Base-by-base conservation (phyloP, 2,113 vertebrate genomes). In the Leiothrix lutea region DNA sequence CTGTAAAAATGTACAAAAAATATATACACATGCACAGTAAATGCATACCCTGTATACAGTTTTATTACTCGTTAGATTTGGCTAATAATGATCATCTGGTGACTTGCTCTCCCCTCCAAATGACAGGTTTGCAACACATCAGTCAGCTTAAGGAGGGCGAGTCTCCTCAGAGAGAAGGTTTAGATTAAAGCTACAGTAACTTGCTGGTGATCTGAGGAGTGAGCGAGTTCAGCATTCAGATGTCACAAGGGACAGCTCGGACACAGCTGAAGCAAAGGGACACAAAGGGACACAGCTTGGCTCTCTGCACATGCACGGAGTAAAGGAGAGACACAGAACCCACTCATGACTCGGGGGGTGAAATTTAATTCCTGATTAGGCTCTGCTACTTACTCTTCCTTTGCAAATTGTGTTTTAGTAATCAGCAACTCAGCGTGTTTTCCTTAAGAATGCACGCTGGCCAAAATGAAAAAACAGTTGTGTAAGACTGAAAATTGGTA, bases 1-100 rank as follows among this genome's bases (percentile, higher is more conserved):
- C 66, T 47, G 85, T 98, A 97, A 96, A 98, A 98, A 97, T 25
- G 73, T 97, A 98, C 97, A 98, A 98, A 97, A 97, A 96, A 98
- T 92, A 95, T 96, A 94, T 96, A 88, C 62, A 95, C 91, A 56
- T 94, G 85, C 60, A 90, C 62, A 92, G 83, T 81, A 96, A 89
- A 95, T 36, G 86, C n/a, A 67, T 93, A 97, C 97, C 97, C 98
- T 97, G 97, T 95, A 83, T 89, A 88, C 56, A 92, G 84, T 12
- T 64, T 88, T 65, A 75, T 95, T 92, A 86, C 91, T 90, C 4
- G 0, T 72, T 53, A 92, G 73, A 81, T 92, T 92, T 57, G 95
- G 91, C 96, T 88, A 31, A 26, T 33, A 45, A 80, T 13, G 53
- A 75, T 53, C 57, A 48, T 50, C 64, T 31, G 71, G 93, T 66